Percentiles rank a stretch among this genome's conserved stretches.
These are phyloP conservation scores for Capitulum mitella DNA, from an alignment of 2,888 invertebrate genomes.

Conservation along the genomic window DNA sequence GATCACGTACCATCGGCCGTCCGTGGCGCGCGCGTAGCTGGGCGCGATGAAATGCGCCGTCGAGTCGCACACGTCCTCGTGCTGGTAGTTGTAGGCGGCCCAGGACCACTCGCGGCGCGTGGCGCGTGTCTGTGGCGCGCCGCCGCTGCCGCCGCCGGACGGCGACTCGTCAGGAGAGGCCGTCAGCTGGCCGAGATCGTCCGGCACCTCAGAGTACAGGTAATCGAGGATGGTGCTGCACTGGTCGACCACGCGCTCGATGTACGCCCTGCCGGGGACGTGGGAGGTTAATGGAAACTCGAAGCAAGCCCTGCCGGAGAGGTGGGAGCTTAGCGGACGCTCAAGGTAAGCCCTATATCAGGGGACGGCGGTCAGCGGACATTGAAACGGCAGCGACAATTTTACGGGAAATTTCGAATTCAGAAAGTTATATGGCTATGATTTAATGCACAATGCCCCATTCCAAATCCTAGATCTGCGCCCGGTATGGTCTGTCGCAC, in stretches of 20 bases:
- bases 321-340: not conserved
- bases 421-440: too few species aligned
- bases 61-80: not conserved
- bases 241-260: slow-evolving; percentile 16
- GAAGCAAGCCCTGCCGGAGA: not conserved
- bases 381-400: too few species aligned
- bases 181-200: not conserved
- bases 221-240: slow-evolving; percentile 2
- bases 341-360: too few species aligned
- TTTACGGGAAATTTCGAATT: too few species aligned
- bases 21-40: not conserved
- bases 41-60: not conserved
- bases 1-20: slow-evolving; percentile 1
- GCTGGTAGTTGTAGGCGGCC: not conserved
- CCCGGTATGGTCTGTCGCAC: too few species aligned
- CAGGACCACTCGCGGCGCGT: not conserved
- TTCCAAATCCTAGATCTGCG: too few species aligned
- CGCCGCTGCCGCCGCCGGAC: not conserved
- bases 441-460: too few species aligned
- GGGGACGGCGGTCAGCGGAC: too few species aligned
- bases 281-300: not conserved
- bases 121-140: not conserved
- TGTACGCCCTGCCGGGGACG: not conserved
- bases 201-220: slow-evolving; percentile 1
- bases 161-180: not conserved